A percentile compares a stretch with the other conserved stretches of the same genome.
phyloP scores from a whole-genome alignment of 1,140 invertebrate genomes.

The Megathymus violae region DNA sequence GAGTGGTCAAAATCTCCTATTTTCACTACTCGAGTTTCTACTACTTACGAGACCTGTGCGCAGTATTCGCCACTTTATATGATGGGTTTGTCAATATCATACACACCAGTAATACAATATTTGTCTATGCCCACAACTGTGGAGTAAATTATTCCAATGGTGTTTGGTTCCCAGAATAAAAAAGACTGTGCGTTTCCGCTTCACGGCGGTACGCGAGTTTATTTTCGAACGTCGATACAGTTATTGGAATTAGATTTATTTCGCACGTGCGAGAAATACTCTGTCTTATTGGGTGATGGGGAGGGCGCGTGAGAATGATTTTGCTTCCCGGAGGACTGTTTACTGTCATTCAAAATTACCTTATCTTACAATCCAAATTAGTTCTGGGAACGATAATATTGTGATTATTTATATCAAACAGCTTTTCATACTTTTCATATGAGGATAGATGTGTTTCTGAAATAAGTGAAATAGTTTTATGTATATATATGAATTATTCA shows the following conservation, averaged over 20 bases:
- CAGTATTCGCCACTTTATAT: too few relatives aligned
- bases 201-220: neutral
- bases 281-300: neutral
- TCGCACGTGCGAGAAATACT: constrained; percentile 1
- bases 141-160: neutral
- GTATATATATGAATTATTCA: too few relatives aligned
- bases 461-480: too few relatives aligned
- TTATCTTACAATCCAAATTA: neutral
- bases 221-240: constrained; percentile 4
- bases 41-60: too few relatives aligned
- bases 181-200: neutral
- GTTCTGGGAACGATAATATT: neutral
- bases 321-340: neutral
- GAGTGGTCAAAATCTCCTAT: too few relatives aligned
- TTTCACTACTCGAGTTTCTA: too few relatives aligned
- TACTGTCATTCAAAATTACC: neutral
- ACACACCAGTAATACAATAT: neutral
- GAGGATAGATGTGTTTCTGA: too few relatives aligned
- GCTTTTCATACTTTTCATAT: too few relatives aligned
- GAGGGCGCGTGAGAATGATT: neutral
- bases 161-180: neutral
- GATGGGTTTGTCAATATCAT: too few relatives aligned
- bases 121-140: neutral
- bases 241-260: constrained; percentile 4
- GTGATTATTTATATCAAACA: too few relatives aligned